Evolutionary conservation across 2,113 vertebrate species (phyloP), one percentile per base, ranked within the genome.

Genomic region (Thunnus maccoyii): DNA sequence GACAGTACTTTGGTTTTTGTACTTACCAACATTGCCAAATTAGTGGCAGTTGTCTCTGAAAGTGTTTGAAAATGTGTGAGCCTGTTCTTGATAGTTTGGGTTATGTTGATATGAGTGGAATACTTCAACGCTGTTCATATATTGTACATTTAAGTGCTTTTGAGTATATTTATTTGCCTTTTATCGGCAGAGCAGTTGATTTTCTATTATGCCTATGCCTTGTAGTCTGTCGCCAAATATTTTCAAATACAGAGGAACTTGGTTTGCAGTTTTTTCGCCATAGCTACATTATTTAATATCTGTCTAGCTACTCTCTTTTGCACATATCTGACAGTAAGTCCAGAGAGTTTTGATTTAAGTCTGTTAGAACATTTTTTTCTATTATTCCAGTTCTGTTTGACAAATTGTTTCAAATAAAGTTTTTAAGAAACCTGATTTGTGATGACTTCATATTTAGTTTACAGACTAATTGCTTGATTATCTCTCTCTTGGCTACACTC

Each of bases 141-240:
- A n/a, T 57, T 72, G 69, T 74, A 72, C 41, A 60, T 62, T 9
- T 30, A 80, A 51, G 27, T 80, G 66, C 65, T 50, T 69, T 83
- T 57, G 63, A 76, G 27, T 81, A n/a, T 50, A 86, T 92, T 90
- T 90, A 89, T 89, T 83, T 77, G 55, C 72, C 55, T 78, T 65
- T 66, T 55, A 54, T 68, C 36, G 75, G 73, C 60, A 68, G 63
- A 81, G 56, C 22, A 78, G 72, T 65, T 76, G 56, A 82, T 86
- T 73, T 88, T 89, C 62, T 83, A 72, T 80, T 0, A 16, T 84
- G 36, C 68, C 60, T 79, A 8, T 41, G 58, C 61, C 84, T 80
- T 72, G 17, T 48, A 55, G 62, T 63, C 70, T 22, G 0, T 62
- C 66, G 61, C 66, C 50, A 78, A n/a, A 25, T 18, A 14, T 70